Evolutionary conservation across 2,888 invertebrate species (phyloP).

Genomic region (Anticlea derivata): DNA sequence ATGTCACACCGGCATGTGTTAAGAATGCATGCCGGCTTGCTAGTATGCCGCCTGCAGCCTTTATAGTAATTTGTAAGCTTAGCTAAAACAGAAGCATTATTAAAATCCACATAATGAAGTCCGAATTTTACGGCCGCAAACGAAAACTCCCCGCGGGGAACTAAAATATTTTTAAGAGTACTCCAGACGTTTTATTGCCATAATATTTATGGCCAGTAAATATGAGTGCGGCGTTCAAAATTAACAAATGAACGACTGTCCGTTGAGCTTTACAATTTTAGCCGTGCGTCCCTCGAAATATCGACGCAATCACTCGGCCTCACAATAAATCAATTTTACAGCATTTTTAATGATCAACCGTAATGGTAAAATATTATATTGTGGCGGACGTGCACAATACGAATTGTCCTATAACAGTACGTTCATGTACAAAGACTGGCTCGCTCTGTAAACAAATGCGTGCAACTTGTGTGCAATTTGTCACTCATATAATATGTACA

Average conservation of each 20-base stretch:
- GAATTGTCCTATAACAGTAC: constrained; percentile 20
- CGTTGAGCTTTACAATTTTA: constrained; percentile 74
- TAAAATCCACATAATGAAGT: constrained; percentile 24
- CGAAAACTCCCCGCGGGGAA: constrained; percentile 44
- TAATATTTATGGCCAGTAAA: constrained; percentile 74
- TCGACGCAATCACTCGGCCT: constrained; percentile 62
- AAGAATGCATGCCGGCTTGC: too few relatives aligned
- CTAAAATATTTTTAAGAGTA: constrained; percentile 58
- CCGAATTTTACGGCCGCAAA: constrained; percentile 18
- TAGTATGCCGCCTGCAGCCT: too few relatives aligned
- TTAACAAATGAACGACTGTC: constrained; percentile 76
- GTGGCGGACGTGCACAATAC: constrained; percentile 28
- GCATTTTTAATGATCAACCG: constrained; percentile 71
- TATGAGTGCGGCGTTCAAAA: constrained; percentile 67
- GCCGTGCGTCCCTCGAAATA: constrained; percentile 53
- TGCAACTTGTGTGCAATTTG: too few relatives aligned
- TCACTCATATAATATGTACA: too few relatives aligned
- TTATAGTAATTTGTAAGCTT: too few relatives aligned
- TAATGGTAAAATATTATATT: constrained; percentile 59
- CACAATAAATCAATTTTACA: constrained; percentile 77
- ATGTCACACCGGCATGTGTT: too few relatives aligned
- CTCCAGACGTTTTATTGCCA: constrained; percentile 62
- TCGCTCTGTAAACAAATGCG: too few relatives aligned
- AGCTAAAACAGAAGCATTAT: constrained; percentile 26
- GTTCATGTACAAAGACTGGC: background rate